Conservation (phyloP, 2,888 invertebrate species). For the Molanna angustata region DNA sequence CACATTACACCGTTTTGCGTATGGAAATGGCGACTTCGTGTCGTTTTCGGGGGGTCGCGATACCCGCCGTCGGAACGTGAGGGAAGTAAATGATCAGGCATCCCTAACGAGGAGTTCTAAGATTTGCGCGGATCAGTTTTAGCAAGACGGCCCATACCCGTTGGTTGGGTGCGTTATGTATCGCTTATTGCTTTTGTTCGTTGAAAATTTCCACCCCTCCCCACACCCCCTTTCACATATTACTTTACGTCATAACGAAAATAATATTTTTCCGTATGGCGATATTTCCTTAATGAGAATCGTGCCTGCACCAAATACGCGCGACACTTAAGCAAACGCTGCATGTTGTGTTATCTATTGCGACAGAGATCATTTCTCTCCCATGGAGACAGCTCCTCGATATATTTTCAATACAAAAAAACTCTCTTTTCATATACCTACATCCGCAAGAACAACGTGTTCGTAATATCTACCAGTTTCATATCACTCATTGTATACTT, state of each 20-base stretch:
- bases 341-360: constrained; percentile 25
- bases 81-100: constrained; percentile 25
- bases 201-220: constrained; percentile 24
- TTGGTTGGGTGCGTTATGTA: constrained; percentile 27
- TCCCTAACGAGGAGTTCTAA: constrained; percentile 16
- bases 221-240: constrained; percentile 27
- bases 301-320: constrained; percentile 32
- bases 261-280: constrained; percentile 32
- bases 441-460: no score
- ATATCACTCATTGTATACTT: no score
- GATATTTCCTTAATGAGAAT: constrained; percentile 33
- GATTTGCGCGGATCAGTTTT: constrained; percentile 23
- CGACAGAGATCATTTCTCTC: no score
- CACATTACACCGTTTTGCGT: no score
- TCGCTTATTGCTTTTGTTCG: constrained; percentile 33
- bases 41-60: no score
- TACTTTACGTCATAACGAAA: constrained; percentile 28
- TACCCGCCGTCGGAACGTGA: no score
- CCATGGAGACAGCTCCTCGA: no score
- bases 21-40: no score
- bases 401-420: no score
- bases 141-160: constrained; percentile 15
- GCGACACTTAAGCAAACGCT: constrained; percentile 20
- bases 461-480: no score
- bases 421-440: no score